Base-by-base conservation (phyloP, 2,113 vertebrate species). In the Chaetodon auriga region DNA sequence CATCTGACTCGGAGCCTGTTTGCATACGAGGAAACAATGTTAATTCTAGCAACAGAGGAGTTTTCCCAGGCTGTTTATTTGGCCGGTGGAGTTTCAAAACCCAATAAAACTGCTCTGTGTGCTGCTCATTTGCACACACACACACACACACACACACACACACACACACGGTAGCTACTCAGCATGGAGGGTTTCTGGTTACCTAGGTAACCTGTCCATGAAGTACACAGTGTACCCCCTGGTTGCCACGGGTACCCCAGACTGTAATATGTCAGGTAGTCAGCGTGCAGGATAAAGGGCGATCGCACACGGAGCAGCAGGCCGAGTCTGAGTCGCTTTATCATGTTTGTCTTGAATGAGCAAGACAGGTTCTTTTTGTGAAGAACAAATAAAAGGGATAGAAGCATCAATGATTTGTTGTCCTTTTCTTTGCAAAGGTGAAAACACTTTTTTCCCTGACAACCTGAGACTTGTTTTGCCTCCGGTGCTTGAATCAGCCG, bases 51-150 rank as follows among this genome's bases (percentile, higher is more conserved):
- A 68, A 62, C 75, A 61, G 46, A 80, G 63, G 54, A 78, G 64
- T 75, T 92, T 93, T 93, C 91, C 91, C 92, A 92, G 89, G 89
- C 78, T 86, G 71, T 87, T 91, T 87, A 82, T 91, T 81, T 84
- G 80, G 54, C 80, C n/a, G 18, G 14, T 81, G 69, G 57, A 73
- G 81, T 87, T 91, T 85, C 78, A 81, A 65, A 68, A 65, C 57
- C 86, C 71, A 74, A 81, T 94, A 91, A 91, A 94, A 88, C 48
- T 70, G 62, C 68, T 80, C 36, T 30, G 30, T 30, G 25, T 43
- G 55, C 57, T 65, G 43, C 83, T 90, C 73, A 82, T 85, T 88
- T 78, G 43, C 76, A 80, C 65, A 61, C 10, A 71, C 69, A 65
- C 10, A 75, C 64, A 69, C 4, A 74, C 13, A 80, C 76, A 75